These are phyloP conservation scores for Kryptolebias ocellatus DNA, from an alignment of 2,797 vertebrate genomes.

Conservation along the genomic window DNA sequence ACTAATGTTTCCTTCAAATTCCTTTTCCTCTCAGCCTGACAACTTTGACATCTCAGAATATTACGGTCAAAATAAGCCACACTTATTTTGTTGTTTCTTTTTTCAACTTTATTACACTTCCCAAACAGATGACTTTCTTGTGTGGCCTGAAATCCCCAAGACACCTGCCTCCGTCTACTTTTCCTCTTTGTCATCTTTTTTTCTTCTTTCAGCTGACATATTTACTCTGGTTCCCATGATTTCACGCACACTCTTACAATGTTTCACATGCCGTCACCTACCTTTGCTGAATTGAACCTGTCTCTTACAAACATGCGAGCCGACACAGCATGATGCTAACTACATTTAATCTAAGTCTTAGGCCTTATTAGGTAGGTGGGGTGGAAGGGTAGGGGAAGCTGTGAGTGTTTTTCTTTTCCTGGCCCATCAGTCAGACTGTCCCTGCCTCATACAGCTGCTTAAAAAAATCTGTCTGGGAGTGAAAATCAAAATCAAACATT, in stretches of 20 bases:
- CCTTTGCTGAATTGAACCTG: conserved; percentile 30
- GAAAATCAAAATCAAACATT: conserved; percentile 14
- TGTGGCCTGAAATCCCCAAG: conserved; percentile 71
- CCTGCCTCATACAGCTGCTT: conserved; percentile 40
- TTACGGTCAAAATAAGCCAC: conserved; percentile 81
- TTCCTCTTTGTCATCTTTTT: conserved; percentile 30
- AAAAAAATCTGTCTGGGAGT: conserved; percentile 28
- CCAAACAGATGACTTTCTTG: conserved; percentile 65
- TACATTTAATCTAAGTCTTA: conserved; percentile 44
- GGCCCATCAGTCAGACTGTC: conserved; percentile 46
- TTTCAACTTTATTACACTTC: conserved; percentile 80
- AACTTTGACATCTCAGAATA: conserved; percentile 86
- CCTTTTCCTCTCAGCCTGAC: conserved; percentile 82
- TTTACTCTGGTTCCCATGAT: conserved; percentile 65
- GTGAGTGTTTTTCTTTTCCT: neutral
- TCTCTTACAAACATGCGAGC: conserved; percentile 32
- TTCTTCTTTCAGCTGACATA: conserved; percentile 45
- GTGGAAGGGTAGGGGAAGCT: conserved; percentile 7
- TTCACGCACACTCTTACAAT: conserved; percentile 20
- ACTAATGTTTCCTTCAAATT: conserved; percentile 84
- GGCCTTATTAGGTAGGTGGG: conserved; percentile 42
- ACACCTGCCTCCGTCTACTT: conserved; percentile 49
- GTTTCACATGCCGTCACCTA: conserved; percentile 28
- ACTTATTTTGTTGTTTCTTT: conserved; percentile 2
- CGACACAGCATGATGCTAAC: conserved; percentile 40